These are phyloP conservation scores for Linepithema humile DNA, from an alignment of 1,140 invertebrate species.

Conservation along the genomic window DNA sequence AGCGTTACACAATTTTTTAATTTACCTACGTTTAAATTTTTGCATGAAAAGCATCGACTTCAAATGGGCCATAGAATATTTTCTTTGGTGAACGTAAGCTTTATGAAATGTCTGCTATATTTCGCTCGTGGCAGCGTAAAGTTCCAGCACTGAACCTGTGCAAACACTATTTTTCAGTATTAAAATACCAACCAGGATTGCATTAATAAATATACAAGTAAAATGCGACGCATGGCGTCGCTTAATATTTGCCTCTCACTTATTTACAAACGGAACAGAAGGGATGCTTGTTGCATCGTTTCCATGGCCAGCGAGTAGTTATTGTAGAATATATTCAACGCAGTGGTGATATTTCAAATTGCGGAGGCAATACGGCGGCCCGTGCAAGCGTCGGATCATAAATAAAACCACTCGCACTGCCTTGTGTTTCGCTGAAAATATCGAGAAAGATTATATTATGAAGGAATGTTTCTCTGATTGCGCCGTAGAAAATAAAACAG, in stretches of 20 bases:
- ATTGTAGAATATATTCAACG: slow-evolving; percentile 54
- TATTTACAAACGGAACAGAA: slow-evolving; percentile 53
- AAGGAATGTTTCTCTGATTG: slow-evolving; percentile 21
- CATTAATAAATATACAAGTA: slow-evolving; percentile 54
- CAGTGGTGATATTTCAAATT: slow-evolving; percentile 47
- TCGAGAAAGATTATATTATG: slow-evolving; percentile 36
- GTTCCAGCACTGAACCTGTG: neutral
- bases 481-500: neutral
- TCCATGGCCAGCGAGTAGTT: slow-evolving; percentile 38
- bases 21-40: neutral
- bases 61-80: neutral
- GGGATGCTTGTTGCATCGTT: slow-evolving; percentile 52
- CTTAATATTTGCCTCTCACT: slow-evolving; percentile 49
- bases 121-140: neutral
- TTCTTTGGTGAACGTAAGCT: neutral
- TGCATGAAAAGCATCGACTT: neutral
- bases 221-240: slow-evolving; percentile 18
- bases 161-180: slow-evolving; percentile 14
- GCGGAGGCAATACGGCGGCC: slow-evolving; percentile 36
- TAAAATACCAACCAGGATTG: slow-evolving; percentile 48
- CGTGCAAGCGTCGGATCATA: slow-evolving; percentile 41
- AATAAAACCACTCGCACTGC: slow-evolving; percentile 43
- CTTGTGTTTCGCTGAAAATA: slow-evolving; percentile 27
- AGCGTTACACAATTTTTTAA: neutral
- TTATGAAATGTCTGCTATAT: slow-evolving; percentile 12